Base-by-base conservation (phyloP, 1,140 invertebrate species). In the Danaus melanippus region DNA sequence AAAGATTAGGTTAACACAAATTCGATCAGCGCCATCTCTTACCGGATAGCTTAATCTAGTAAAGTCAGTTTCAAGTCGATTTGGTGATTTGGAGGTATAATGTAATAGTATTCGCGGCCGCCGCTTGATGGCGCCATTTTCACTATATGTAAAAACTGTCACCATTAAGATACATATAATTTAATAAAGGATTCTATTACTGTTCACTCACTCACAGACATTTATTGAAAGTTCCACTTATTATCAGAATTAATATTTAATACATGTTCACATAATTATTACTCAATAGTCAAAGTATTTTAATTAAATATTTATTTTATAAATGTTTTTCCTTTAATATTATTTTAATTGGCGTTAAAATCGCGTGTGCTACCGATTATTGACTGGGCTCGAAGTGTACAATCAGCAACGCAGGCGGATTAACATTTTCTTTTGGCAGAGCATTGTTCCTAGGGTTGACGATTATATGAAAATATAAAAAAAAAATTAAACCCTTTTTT, bases 71-170 rank as follows among this genome's bases (percentile, higher is more conserved):
- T 64, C 15, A 60, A 50, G 11, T 15, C 52, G 40, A 42, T 80
- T 66, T 9, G 75, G 69, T 64, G 71, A 69, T 49, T 64, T 63
- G 7, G 79, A 72, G 50, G 67, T 71, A 48, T 75, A 86, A 44
- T 69, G 78, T 57, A 86, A 60, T 58, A 86, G 65, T 78, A 86
- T 66, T 9, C 71, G 73, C 41, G 81, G 79, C 71, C 81, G 83
- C 76, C 83, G 83, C 83, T 86, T 84, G 79, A 84, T 77, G 81
- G 84, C 76, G 84, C 84, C 84, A 86, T 86, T 74, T 52, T 86
- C 76, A 69, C 79, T 84, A 60, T 82, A 66, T 12, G 75, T 58
- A 63, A 84, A 84, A 65, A 86, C 77, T 71, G 84, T 84, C 73
- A 86, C 84, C 84, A 86, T 86, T 68, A 77, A 82, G 78, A 74